Conservation (phyloP, 2,113 vertebrate species). For the Anguilla rostrata region DNA sequence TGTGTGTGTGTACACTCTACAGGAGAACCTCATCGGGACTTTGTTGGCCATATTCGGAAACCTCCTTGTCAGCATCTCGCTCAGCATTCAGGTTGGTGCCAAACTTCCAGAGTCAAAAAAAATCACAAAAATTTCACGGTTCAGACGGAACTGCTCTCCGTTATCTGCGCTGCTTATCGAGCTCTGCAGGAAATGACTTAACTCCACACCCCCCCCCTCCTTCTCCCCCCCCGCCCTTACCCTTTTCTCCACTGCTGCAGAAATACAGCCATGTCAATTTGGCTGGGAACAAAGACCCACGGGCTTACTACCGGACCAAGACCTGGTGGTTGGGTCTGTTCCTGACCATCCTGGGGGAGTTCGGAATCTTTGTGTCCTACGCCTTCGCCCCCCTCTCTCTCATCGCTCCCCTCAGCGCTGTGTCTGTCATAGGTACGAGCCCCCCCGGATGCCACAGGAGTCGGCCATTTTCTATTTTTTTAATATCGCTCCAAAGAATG, state of each 20-base stretch:
- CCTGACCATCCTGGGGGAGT: conserved; percentile 82
- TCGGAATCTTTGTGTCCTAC: conserved; percentile 86
- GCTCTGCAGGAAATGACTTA: neutral
- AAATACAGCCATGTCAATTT: conserved; percentile 89
- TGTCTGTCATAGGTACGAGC: conserved; percentile 84
- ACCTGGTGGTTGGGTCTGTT: conserved; percentile 92
- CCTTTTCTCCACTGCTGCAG: conserved; percentile 55
- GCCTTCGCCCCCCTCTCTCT: conserved; percentile 90
- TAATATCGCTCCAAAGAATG: neutral
- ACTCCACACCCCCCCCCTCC: neutral
- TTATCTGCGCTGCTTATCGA: no score
- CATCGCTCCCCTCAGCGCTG: conserved; percentile 85
- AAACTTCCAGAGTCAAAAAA: no score
- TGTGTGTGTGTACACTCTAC: neutral
- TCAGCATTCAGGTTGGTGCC: conserved; percentile 84
- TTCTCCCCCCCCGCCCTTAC: neutral
- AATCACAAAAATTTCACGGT: neutral
- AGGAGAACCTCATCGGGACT: conserved; percentile 96
- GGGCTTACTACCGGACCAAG: conserved; percentile 87
- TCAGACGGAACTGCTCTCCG: neutral
- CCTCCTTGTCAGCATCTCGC: conserved; percentile 87
- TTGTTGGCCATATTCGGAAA: conserved; percentile 94
- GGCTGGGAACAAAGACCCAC: conserved; percentile 80
- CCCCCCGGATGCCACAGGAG: neutral
- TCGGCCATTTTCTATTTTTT: neutral